Evolutionary conservation across 2,797 vertebrate genomes (phyloP).

Genomic region (Onychomys torridus): DNA sequence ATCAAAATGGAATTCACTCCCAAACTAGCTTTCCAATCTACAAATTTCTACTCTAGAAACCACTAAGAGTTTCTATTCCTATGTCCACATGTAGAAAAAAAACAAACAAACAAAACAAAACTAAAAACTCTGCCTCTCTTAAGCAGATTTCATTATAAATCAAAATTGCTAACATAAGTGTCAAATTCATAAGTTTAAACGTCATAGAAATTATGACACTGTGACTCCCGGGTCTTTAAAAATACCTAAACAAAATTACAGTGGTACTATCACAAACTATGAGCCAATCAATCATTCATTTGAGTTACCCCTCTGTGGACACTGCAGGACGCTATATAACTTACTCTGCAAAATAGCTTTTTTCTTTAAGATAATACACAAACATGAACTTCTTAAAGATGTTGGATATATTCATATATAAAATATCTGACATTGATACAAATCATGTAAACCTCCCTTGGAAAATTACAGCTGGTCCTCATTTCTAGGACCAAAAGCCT

Average conservation of each 20-base stretch:
- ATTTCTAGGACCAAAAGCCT: constrained; percentile 85
- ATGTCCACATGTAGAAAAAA: constrained; percentile 64
- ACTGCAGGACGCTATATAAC: constrained; percentile 76
- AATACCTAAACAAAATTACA: constrained; percentile 71
- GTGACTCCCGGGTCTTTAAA: constrained; percentile 83
- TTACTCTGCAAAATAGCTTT: constrained; percentile 87
- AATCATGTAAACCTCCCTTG: constrained; percentile 87
- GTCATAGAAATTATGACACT: constrained; percentile 77
- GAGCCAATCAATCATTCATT: constrained; percentile 74
- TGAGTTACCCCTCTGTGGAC: constrained; percentile 61
- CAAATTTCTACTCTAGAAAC: constrained; percentile 68
- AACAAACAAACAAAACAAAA: constrained; percentile 14
- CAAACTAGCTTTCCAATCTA: constrained; percentile 62
- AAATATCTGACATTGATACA: constrained; percentile 88
- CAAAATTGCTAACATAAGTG: constrained; percentile 75
- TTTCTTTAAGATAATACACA: constrained; percentile 84
- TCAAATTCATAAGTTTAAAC: constrained; percentile 81
- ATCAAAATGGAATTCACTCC: constrained; percentile 66
- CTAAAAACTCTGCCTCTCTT: constrained; percentile 26
- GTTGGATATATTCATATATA: constrained; percentile 87
- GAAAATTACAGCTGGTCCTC: constrained; percentile 86
- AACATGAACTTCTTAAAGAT: constrained; percentile 87
- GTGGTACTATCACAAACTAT: constrained; percentile 74
- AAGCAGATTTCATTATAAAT: constrained; percentile 68
- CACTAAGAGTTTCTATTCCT: constrained; percentile 63